Base-by-base conservation (phyloP, 2,888 invertebrate genomes). In the Drosophila pseudotalamancana region DNA sequence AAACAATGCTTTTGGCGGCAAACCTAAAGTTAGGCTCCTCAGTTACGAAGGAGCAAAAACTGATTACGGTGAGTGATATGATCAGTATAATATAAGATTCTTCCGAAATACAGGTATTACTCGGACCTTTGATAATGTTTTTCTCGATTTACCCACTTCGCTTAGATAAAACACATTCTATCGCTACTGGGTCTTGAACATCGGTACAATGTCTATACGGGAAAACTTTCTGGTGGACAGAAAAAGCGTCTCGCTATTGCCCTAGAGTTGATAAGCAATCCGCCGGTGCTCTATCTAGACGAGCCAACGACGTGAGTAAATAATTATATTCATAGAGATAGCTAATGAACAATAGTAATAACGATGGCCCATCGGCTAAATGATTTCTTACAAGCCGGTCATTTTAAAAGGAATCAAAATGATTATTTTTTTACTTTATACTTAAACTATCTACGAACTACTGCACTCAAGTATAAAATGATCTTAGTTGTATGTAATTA, bases 281-380 rank as follows among this genome's bases (percentile, higher is more conserved):
- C 97, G 8, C 96, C 97, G 14, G 94, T 97, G 56, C 93, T 97
- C 93, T 97, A 97, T 92, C 94, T 97, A 69, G 97, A 97, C 88
- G 97, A 97, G 90, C 97, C 97, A 37, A 97, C 97, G 6, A 97
- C 96, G 94, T 94, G 87, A 93, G 93, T 92, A 60, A 31, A 48
- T 57, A 50, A 16, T 43, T 46, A 62, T 35, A 34, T 49, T 49
- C 32, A 29, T 42, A 46, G 40, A 12, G 55, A 56, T 60, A 70
- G 40, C 49, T 65, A 43, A 14, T 53, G 27, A 51, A 40, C 35
- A 31, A 34, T 16, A 31, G 8, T 6, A 45, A 45, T 40, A 37
- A 42, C 56, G 11, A 50, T 42, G 25, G 27, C 63, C 43, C 25
- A 62, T 40, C 35, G 16, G 8, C 14, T 6, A 11, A 14, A 8